Base-by-base conservation (phyloP, 35 echinoderm and acorn worm species). In the Apostichopus californicus region DNA sequence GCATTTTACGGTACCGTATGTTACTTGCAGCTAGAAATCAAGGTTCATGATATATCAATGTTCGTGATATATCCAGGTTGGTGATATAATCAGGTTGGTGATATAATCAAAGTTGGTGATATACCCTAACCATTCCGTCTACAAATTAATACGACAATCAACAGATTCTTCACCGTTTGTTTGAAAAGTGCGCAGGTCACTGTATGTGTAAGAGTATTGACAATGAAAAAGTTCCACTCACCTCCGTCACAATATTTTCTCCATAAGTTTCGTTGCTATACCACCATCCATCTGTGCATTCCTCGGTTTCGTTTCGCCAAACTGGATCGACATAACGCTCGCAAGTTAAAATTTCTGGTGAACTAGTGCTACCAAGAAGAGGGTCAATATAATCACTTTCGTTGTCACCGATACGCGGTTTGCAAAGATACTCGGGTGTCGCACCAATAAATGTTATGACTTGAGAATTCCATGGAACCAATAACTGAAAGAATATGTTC, bases 191-290 rank as follows among this genome's bases (percentile, higher is more conserved):
- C 24, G 26, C 11, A 13, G 10, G 15, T 18, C 1, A 23, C 24
- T 81, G 18, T n/a, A 52, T 12, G 11, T 81, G 78, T 20, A n/a
- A 9, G 6, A 17, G 54, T 46, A 46, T 46, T 46, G 34, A 46
- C 34, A 46, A 46, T 46, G 34, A 68, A 6, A 18, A 87, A 34
- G 21, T 8, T 65, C 6, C 58, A 26, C 25, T 6, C 22, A 89
- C 68, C 86, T 89, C 86, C 6, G 86, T 89, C 1, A 89, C 86
- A 6, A 89, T 21, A 34, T 61, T 89, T 72, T 89, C 63, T 71
- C 86, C 86, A 26, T 72, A 89, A 3, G 64, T 64, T 8, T 89
- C 86, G 34, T 75, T 52, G 46, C 46, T 54, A 46, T 72, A 89
- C 22, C 46, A 21, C 60, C 60, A 89, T 68, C 86, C 68, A 64